Base-by-base conservation (phyloP, 2,888 invertebrate species). In the Agonopterix heracliana region DNA sequence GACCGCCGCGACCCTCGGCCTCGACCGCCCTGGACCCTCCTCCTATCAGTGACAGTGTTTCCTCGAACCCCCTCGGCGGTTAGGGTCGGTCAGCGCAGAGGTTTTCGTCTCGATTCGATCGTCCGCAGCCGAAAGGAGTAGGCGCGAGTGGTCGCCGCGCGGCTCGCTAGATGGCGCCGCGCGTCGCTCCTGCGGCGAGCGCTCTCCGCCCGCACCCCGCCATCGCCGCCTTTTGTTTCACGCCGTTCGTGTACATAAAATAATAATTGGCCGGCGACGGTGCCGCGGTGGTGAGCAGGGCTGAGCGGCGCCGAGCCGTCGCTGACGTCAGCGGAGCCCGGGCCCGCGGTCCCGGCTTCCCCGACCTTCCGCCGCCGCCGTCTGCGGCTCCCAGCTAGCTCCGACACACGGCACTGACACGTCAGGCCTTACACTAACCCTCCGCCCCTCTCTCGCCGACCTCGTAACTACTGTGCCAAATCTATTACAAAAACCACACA, bases 111-210 rank as follows among this genome's bases (percentile, higher is more conserved):
- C 73, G 74, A 71, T 86, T 83, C 85, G 88, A 87, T 89, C 86
- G 82, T 79, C 87, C 77, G 87, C 88, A 87, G 79, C 78, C 68
- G 75, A 75, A 70, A 81, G 78, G 68, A 82, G 78, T 77, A 81
- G 79, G 74, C 77, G 72, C 75, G 73, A 76, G 81, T 78, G 85
- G 78, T 81, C 84, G 81, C 85, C 73, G 68, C 83, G 84, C 84
- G 75, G 68, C 64, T 68, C 85, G 74, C 77, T 87, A 88, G 87
- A 87, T 87, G 87, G 86, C 87, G 87, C 81, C 76, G 74, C 73
- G 63, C 64, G 78, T 81, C 85, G 82, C 75, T 86, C 89, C 90
- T 90, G 89, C 87, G 85, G 84, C 81, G 81, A 82, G 81, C 68
- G 69, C 80, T 76, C 68, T 76, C 85, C 83, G 81, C 85, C 66